A percentile compares a stretch with the other conserved stretches of the same genome.
phyloP scores from a whole-genome alignment of 2,888 invertebrate species.

The Cephus rjabovi region DNA sequence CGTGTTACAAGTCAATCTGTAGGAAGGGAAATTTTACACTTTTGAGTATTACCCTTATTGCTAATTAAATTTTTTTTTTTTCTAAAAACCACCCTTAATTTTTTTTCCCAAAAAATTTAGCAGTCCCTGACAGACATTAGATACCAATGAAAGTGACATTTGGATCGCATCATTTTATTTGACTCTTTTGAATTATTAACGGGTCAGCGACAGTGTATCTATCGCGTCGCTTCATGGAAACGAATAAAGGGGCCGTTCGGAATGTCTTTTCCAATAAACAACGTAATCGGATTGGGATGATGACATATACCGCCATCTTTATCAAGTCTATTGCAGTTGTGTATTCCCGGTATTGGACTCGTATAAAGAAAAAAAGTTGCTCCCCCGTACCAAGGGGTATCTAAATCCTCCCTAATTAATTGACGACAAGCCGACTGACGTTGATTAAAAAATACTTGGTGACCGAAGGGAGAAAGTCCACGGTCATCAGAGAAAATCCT shows the following conservation, averaged over 20 bases:
- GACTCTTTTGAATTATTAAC: not conserved
- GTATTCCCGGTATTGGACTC: not conserved
- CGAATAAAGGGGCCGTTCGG: not conserved
- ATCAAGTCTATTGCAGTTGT: conserved; percentile 14
- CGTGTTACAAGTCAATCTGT: conserved; percentile 6
- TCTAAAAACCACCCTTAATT: too few species aligned
- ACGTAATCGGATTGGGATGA: conserved; percentile 32
- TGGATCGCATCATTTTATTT: not conserved
- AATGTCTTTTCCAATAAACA: conserved; percentile 15
- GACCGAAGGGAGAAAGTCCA: not conserved
- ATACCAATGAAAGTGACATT: not conserved
- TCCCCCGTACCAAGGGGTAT: not conserved
- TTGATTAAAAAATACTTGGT: not conserved
- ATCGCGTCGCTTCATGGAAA: not conserved
- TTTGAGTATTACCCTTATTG: not conserved
- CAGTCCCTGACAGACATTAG: not conserved
- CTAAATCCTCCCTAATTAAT: conserved; percentile 20
- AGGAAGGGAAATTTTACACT: not conserved
- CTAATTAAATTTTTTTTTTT: too few species aligned
- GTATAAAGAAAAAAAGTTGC: not conserved
- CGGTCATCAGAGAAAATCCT: not conserved
- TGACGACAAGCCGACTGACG: conserved; percentile 1
- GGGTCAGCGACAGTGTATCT: not conserved
- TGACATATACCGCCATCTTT: conserved; percentile 16
- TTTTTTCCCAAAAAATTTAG: not conserved